phyloP scores from a whole-genome alignment of 2,113 vertebrate species.

The Nettapus auritus region DNA sequence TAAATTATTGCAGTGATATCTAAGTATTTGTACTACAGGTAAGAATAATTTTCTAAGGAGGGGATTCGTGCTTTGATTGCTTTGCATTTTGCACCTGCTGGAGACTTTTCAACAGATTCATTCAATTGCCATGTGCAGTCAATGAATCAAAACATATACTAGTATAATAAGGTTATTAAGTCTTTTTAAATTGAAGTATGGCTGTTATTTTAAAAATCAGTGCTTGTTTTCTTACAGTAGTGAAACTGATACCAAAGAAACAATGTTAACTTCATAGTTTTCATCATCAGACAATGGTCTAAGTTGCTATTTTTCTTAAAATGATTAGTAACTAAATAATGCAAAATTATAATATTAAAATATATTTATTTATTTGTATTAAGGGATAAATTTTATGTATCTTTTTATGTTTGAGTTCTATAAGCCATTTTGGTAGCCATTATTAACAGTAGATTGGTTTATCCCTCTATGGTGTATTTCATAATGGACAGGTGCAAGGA shows the following conservation, averaged over 20 bases:
- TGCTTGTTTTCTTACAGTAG: not conserved
- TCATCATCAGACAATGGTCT: not conserved
- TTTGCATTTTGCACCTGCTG: not conserved
- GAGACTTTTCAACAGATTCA: not conserved
- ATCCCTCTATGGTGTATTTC: not conserved
- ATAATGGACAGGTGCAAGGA: not conserved
- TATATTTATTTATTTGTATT: not conserved
- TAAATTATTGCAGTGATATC: not conserved
- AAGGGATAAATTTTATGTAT: not conserved
- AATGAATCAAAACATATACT: not conserved
- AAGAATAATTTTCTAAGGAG: not conserved
- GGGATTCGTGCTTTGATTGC: not conserved
- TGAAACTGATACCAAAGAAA: not conserved
- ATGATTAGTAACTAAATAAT: not conserved
- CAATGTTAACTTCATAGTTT: not conserved
- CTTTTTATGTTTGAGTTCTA: not conserved
- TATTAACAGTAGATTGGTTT: not conserved
- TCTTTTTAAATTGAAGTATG: not conserved
- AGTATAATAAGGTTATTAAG: not conserved
- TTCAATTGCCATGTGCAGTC: not conserved
- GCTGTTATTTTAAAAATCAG: not conserved
- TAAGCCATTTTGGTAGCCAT: not conserved
- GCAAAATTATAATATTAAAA: not conserved
- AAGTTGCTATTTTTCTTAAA: not conserved
- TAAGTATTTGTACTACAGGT: not conserved